phyloP scores from a whole-genome alignment of 2,113 vertebrate species.

The Glareola pratincola region DNA sequence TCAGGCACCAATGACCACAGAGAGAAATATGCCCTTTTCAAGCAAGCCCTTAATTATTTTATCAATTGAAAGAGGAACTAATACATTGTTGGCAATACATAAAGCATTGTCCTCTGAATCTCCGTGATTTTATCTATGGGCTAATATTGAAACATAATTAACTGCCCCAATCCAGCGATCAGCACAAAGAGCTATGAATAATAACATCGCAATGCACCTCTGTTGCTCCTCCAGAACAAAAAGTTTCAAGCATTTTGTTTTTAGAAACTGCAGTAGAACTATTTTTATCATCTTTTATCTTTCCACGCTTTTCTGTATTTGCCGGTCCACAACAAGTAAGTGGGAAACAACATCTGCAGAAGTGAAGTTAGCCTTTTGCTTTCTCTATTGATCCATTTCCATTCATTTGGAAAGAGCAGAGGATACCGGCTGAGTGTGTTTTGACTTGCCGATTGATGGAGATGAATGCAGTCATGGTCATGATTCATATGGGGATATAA shows the following conservation, averaged over 20 bases:
- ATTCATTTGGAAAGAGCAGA: not conserved
- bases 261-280: not conserved
- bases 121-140: not conserved
- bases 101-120: not conserved
- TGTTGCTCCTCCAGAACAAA: not conserved
- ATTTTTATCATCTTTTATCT: not conserved
- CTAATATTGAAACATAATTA: slow-evolving; percentile 21
- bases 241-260: not conserved
- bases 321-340: not conserved
- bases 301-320: not conserved
- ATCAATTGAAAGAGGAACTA: slow-evolving; percentile 39
- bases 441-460: not conserved
- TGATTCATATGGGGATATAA: not conserved
- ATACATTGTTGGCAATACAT: not conserved
- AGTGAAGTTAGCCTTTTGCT: not conserved
- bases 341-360: not conserved
- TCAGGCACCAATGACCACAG: slow-evolving; percentile 16
- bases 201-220: not conserved
- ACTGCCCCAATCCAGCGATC: not conserved
- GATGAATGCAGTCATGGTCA: not conserved
- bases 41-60: slow-evolving; percentile 48
- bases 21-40: slow-evolving; percentile 39
- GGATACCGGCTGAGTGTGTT: not conserved
- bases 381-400: not conserved
- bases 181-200: not conserved